Base-by-base conservation (phyloP, 2,113 vertebrate species). In the Albula goreensis region DNA sequence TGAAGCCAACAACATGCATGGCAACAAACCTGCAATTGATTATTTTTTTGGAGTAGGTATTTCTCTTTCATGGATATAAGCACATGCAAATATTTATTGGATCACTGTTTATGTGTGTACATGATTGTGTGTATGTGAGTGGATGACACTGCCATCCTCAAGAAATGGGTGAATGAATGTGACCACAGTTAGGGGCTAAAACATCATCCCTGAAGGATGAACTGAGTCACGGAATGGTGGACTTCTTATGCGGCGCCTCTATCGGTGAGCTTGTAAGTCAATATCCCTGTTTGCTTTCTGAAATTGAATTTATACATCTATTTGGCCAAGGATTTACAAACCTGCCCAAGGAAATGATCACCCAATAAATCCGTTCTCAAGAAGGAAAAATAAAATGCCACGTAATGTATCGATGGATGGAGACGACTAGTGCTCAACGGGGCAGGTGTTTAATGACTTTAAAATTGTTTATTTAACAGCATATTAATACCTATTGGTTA, bases 171-270 rank as follows among this genome's bases (percentile, higher is more conserved):
- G 25, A 50, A 50, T 2, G 41, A 1, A 1, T 79, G 11, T 50
- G 15, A 50, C 78, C 49, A 79, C 78, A 79, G 78, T 9, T 11
- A 48, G 74, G 41, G 74, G 74, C 78, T 88, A 87, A 84, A 89
- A 80, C 85, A 78, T 86, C 60, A 86, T 84, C 81, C 81, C 82
- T 88, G 87, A 90, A 88, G 88, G 89, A 87, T 82, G 11, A 89
- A 89, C 89, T 2, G 87, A 90, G 85, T 91, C 90, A 88, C 51
- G 12, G 91, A 63, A 83, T 10, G 9, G 78, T 78, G 25, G 8
- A 81, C 70, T 74, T 89, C 22, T 91, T 92, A 87, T 87, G 82
- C 79, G 1, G 70, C 74, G 83, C 77, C 80, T 78, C 81, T 90
- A 87, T 86, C 70, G 56, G 74, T 77, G 50, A 50, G 11, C 83